phyloP scores from a whole-genome alignment of 1,140 invertebrate genomes.

The Dendrolimus kikuchii region DNA sequence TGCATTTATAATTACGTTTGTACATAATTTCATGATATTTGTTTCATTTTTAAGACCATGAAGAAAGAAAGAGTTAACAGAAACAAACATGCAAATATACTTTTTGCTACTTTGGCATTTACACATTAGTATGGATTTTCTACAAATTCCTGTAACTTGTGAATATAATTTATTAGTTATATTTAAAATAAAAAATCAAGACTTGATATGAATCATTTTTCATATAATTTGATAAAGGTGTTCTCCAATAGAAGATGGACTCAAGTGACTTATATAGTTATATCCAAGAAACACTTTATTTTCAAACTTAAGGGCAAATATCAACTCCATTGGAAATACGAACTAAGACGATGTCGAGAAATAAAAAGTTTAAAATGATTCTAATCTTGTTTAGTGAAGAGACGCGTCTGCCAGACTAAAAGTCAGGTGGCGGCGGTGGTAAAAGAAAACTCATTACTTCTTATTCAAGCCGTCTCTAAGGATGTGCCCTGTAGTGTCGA shows the following conservation, averaged over 20 bases:
- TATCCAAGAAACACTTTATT: slow-evolving; percentile 6
- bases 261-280: too few relatives aligned
- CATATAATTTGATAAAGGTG: background rate
- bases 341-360: slow-evolving; percentile 24
- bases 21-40: too few relatives aligned
- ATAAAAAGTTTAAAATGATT: slow-evolving; percentile 42
- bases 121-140: too few relatives aligned
- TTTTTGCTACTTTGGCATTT: too few relatives aligned
- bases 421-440: slow-evolving; percentile 51
- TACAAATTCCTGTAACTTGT: background rate
- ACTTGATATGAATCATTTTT: too few relatives aligned
- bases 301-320: slow-evolving; percentile 6
- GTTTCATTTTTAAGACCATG: too few relatives aligned
- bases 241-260: too few relatives aligned
- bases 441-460: slow-evolving; percentile 67
- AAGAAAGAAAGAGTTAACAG: too few relatives aligned
- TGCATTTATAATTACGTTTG: too few relatives aligned
- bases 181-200: too few relatives aligned
- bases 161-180: background rate
- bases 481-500: slow-evolving; percentile 20
- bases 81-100: too few relatives aligned
- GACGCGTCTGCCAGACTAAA: slow-evolving; percentile 44
- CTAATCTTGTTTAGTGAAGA: slow-evolving; percentile 61
- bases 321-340: background rate
- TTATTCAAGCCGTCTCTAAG: slow-evolving; percentile 43